Evolutionary conservation across 2,888 invertebrate species (phyloP).

Genomic region (Ornithoptera alexandrae): DNA sequence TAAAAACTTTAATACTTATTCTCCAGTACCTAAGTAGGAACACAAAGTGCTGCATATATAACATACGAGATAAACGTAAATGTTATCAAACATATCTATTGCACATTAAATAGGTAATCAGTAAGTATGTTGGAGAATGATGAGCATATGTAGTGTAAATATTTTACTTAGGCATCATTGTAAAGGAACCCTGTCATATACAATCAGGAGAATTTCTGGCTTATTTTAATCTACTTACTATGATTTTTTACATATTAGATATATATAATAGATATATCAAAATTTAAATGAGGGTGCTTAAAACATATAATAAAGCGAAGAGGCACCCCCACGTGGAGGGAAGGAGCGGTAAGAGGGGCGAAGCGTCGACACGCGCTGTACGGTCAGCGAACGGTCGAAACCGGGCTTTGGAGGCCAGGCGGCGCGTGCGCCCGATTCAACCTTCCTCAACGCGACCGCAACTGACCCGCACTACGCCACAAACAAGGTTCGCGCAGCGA

Average conservation of each 20-base stretch:
- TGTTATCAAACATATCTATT: too few relatives aligned
- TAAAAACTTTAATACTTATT: too few relatives aligned
- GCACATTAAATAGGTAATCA: too few relatives aligned
- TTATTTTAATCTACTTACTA: neutral
- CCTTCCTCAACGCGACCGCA: slow-evolving; percentile 80
- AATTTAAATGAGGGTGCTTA: slow-evolving; percentile 4
- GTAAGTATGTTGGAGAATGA: too few relatives aligned
- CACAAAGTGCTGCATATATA: too few relatives aligned
- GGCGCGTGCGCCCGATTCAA: slow-evolving; percentile 78
- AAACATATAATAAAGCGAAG: neutral
- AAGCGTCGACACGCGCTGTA: slow-evolving; percentile 77
- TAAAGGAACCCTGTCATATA: neutral
- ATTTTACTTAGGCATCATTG: too few relatives aligned
- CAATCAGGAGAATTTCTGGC: neutral
- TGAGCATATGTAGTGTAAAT: too few relatives aligned
- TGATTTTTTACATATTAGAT: neutral
- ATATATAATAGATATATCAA: slow-evolving; percentile 7
- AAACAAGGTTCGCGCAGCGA: slow-evolving; percentile 48
- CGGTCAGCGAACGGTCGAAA: slow-evolving; percentile 77
- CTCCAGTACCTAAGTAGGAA: too few relatives aligned
- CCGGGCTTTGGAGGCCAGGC: slow-evolving; percentile 65
- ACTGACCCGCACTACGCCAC: slow-evolving; percentile 69
- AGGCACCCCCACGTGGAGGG: slow-evolving; percentile 27
- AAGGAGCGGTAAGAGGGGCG: slow-evolving; percentile 53
- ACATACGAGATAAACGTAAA: too few relatives aligned